Evolutionary conservation across 2,113 vertebrate species (phyloP).

Genomic region (human (Homo sapiens)): GRCh38 chr4:152191001-152191500

Average conservation of each 20-base stretch:
- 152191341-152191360: too few relatives aligned
- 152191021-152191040: not conserved
- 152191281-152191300: not conserved
- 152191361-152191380: too few relatives aligned
- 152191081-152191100: accelerated
- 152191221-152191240: not conserved
- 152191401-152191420: too few relatives aligned
- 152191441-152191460: too few relatives aligned
- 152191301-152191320: too few relatives aligned
- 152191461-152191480: too few relatives aligned
- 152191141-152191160: not conserved
- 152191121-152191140: not conserved
- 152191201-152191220: not conserved
- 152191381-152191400: too few relatives aligned
- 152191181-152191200: not conserved
- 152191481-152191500: too few relatives aligned
- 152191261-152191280: not conserved
- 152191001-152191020: not conserved
- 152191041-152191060: accelerated
- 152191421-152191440: too few relatives aligned
- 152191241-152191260: not conserved
- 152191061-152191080: not conserved
- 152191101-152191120: accelerated
- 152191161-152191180: not conserved
- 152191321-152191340: too few relatives aligned